These are phyloP conservation scores for Cyclophora punctaria DNA, from an alignment of 2,888 invertebrate species.

Conservation along the genomic window DNA sequence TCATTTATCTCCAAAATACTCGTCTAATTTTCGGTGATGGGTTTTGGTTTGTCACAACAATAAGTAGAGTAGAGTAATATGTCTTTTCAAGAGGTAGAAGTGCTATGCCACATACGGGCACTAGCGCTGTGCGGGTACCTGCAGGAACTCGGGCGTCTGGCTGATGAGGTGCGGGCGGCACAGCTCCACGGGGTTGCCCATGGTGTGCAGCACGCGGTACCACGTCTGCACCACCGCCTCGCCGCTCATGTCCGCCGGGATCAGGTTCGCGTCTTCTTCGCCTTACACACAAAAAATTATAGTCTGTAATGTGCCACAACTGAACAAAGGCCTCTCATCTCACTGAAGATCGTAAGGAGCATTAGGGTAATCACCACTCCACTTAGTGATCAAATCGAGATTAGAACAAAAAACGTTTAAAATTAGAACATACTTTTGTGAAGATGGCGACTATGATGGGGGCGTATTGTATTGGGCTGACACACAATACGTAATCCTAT, in stretches of 20 bases:
- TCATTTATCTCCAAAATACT: too few species aligned
- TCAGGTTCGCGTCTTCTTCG: slow-evolving; percentile 88
- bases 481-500: too few species aligned
- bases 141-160: slow-evolving; percentile 77
- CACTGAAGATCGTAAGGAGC: too few species aligned
- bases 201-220: slow-evolving; percentile 95
- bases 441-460: too few species aligned
- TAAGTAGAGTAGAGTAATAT: not conserved
- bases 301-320: too few species aligned
- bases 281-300: slow-evolving; percentile 56
- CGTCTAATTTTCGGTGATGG: too few species aligned
- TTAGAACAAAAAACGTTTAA: too few species aligned
- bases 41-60: not conserved
- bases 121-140: slow-evolving; percentile 34
- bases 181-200: slow-evolving; percentile 95
- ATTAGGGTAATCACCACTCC: too few species aligned
- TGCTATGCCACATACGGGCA: not conserved
- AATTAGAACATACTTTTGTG: too few species aligned
- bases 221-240: slow-evolving; percentile 96
- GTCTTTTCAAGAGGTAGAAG: not conserved
- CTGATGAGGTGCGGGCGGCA: slow-evolving; percentile 87
- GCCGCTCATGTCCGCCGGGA: slow-evolving; percentile 88
- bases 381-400: too few species aligned
- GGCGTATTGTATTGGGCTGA: too few species aligned
- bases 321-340: too few species aligned